Conservation (phyloP, 2,113 vertebrate species). For the Sporophila hypoxantha region DNA sequence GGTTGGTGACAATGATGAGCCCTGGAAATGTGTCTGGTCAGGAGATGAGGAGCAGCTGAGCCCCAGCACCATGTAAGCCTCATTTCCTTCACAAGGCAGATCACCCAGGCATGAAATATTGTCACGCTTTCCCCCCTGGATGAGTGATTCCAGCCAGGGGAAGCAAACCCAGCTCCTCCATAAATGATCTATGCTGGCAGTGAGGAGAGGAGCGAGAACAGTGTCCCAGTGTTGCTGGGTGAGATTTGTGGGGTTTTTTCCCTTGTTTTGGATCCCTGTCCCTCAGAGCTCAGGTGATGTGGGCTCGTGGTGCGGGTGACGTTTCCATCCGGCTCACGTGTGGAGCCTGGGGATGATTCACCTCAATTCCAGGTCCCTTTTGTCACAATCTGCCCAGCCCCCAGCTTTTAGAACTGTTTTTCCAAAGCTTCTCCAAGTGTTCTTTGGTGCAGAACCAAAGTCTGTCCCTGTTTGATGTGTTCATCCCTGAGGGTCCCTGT, state of each 20-base stretch:
- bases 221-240: not conserved
- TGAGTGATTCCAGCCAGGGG: not conserved
- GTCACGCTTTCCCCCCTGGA: not conserved
- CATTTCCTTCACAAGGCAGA: not conserved
- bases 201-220: not conserved
- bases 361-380: not conserved
- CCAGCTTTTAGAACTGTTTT: not conserved
- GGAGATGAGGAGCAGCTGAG: slow-evolving; percentile 3
- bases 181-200: not conserved
- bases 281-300: accelerated
- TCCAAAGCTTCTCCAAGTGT: not conserved
- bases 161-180: not conserved
- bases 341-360: not conserved
- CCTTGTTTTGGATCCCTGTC: not conserved
- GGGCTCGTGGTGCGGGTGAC: accelerated
- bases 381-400: not conserved
- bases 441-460: not conserved
- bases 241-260: not conserved
- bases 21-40: not conserved
- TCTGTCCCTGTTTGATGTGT: accelerated
- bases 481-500: not conserved
- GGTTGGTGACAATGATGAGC: not conserved
- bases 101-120: not conserved
- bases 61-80: not conserved
- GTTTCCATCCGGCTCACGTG: accelerated